Evolutionary conservation across 2,797 vertebrate species (phyloP).

Genomic region (Stomatorhinus walkeri): DNA sequence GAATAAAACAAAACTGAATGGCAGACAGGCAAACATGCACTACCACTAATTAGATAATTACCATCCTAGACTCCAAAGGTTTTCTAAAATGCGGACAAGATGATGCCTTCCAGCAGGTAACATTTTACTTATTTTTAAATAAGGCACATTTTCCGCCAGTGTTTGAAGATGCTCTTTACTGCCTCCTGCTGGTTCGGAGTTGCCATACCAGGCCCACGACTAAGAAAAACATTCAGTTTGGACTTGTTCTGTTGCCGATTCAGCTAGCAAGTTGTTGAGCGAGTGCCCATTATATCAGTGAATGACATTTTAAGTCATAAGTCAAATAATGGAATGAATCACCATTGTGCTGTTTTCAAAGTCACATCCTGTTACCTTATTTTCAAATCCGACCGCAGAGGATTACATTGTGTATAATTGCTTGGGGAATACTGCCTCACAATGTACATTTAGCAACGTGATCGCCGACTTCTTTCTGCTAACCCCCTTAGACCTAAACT

Average conservation of each 20-base stretch:
- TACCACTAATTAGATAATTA: background rate
- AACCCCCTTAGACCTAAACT: background rate
- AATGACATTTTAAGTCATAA: background rate
- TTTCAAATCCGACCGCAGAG: background rate
- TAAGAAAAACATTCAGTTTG: background rate
- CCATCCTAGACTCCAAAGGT: background rate
- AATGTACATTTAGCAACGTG: background rate
- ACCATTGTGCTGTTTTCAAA: background rate
- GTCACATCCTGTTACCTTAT: background rate
- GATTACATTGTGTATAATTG: background rate
- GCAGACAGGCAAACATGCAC: background rate
- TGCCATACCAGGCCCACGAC: background rate
- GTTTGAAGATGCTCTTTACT: background rate
- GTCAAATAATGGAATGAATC: background rate
- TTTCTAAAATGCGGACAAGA: background rate
- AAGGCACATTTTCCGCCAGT: background rate
- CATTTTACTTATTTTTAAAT: background rate
- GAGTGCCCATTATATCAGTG: background rate
- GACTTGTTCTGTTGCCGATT: background rate
- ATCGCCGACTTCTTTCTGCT: background rate
- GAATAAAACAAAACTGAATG: background rate
- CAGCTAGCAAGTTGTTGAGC: background rate
- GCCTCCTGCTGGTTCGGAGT: background rate
- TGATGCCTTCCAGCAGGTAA: background rate
- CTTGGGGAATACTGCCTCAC: background rate